phyloP scores from a whole-genome alignment of 2,113 vertebrate species.

The Brachyhypopomus occidentalis region DNA sequence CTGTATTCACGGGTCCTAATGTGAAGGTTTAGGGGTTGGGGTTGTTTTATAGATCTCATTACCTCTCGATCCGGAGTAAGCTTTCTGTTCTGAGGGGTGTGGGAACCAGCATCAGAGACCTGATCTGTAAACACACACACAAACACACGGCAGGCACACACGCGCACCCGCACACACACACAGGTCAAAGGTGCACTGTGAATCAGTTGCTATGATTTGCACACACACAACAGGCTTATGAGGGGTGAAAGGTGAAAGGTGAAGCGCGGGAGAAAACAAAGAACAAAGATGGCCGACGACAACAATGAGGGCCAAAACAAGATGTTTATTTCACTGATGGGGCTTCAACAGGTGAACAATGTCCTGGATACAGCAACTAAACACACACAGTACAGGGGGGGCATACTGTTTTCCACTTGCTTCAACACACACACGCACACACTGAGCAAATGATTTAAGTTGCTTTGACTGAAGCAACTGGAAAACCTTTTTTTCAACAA shows the following conservation, averaged over 20 bases:
- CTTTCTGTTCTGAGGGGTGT: slow-evolving; percentile 82
- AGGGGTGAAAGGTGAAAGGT: slow-evolving; percentile 35
- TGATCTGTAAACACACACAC: slow-evolving; percentile 80
- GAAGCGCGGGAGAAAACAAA: slow-evolving; percentile 10
- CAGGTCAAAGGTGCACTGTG: slow-evolving; percentile 24
- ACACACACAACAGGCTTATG: slow-evolving; percentile 23
- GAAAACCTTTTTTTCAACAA: slow-evolving; percentile 48
- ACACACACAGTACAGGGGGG: not conserved
- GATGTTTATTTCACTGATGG: slow-evolving; percentile 63
- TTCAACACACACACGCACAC: no score
- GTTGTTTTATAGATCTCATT: slow-evolving; percentile 48
- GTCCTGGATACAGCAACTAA: not conserved
- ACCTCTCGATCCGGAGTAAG: slow-evolving; percentile 91
- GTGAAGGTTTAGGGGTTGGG: no score
- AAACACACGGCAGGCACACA: not conserved
- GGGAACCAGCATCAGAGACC: slow-evolving; percentile 80
- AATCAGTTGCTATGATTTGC: slow-evolving; percentile 14
- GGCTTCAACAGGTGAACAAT: slow-evolving; percentile 31
- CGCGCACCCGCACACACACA: not conserved
- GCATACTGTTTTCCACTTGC: not conserved
- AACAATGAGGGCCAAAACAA: slow-evolving; percentile 19
- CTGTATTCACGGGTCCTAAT: no score
- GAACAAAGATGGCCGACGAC: slow-evolving; percentile 7
- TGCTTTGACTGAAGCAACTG: slow-evolving; percentile 38
- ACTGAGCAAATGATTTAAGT: not conserved